Base-by-base conservation (phyloP, 2,113 vertebrate species). In the Microcebus murinus region DNA sequence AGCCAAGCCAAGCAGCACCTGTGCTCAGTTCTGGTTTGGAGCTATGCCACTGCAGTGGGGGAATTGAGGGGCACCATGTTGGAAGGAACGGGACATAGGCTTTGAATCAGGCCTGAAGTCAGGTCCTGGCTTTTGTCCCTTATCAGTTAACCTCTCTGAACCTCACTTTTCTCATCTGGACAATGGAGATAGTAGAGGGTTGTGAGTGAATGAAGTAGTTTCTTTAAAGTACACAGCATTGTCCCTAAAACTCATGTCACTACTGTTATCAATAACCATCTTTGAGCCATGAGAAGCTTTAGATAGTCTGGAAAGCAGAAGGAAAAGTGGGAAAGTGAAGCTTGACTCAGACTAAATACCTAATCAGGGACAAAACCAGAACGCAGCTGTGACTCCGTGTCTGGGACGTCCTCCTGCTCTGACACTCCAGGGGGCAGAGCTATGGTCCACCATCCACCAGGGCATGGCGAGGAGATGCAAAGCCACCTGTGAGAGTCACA, bases 401-500 rank as follows among this genome's bases (percentile, higher is more conserved):
- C 31, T 14, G 1, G 65, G 34, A 20, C 0, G 0, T 45, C 27
- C 34, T 57, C 25, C 55, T 36, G 34, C 39, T 18, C 20, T n/a
- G 4, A n/a, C 18, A 0, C 90, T 31, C 21, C 36, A 23, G 52
- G 52, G 50, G 50, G 23, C 68, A 8, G 42, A 50, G 8, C 7
- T 2, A 8, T 3, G 20, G 2, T 15, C 48, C 6, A 3, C 55
- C 2, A 15, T 13, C 63, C 20, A 18, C 3, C 0, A 4, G 12
- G 20, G 48, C 21, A 0, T 20, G 4, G 4, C 1, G 1, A 23
- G 20, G n/a, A 34, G 20, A 8, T 6, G 27, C 8, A 23, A 8
- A 39, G n/a, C n/a, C 42, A 3, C 36, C 23, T n/a, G 7, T 9
- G 3, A 8, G 59, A 6, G 11, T 79, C 6, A 34, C 29, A 23